phyloP scores from a whole-genome alignment of 2,113 vertebrate genomes.

The Pelecanus crispus region DNA sequence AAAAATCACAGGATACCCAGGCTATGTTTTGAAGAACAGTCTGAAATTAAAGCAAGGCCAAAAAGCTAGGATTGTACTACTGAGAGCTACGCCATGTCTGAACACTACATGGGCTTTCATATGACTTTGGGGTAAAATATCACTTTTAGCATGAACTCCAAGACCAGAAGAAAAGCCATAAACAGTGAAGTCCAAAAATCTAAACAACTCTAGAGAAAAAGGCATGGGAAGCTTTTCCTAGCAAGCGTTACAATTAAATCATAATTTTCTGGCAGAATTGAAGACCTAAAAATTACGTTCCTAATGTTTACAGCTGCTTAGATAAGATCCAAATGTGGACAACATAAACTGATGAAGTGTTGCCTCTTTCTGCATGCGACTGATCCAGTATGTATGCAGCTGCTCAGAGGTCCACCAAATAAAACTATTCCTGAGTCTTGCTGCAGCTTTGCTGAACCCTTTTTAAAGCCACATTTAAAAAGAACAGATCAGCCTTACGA shows the following conservation, averaged over 20 bases:
- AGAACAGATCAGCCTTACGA: fast-evolving
- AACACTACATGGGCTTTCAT: neutral
- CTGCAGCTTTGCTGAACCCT: neutral
- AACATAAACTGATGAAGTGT: neutral
- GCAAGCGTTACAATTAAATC: neutral
- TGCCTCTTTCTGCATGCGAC: neutral
- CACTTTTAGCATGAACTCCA: neutral
- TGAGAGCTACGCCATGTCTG: neutral
- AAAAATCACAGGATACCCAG: neutral
- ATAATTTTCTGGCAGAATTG: neutral
- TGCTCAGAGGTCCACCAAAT: neutral
- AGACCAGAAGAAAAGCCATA: neutral
- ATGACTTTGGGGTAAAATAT: neutral
- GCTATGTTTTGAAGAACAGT: neutral
- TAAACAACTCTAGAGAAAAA: neutral
- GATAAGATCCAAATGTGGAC: neutral
- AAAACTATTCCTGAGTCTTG: neutral
- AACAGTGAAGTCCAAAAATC: neutral
- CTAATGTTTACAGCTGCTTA: neutral
- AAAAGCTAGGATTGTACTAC: neutral
- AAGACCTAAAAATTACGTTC: neutral
- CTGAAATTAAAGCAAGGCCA: neutral
- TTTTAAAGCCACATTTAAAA: neutral
- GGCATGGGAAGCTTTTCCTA: neutral
- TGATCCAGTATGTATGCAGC: neutral